A percentile compares a stretch with the other conserved stretches of the same genome.
Evolutionary conservation across 2,113 vertebrate species (phyloP).

Genomic region (Bos javanicus): DNA sequence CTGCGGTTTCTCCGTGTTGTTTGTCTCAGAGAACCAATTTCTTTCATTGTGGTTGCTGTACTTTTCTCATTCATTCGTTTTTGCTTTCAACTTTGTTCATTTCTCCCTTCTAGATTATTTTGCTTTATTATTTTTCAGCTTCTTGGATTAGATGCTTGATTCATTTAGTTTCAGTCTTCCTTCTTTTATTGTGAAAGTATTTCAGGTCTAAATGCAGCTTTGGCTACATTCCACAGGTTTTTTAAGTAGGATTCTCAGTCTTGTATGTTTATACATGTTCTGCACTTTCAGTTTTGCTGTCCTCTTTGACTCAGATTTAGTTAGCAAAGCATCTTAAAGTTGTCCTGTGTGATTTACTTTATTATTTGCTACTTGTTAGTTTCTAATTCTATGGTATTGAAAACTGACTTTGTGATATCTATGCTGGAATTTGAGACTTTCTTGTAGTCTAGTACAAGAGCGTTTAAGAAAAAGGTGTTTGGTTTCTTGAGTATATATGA

Average conservation of each 20-base stretch:
- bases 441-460: not conserved
- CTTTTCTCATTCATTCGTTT: not conserved
- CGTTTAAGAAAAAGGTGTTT: not conserved
- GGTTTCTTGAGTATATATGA: not conserved
- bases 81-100: not conserved
- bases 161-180: not conserved
- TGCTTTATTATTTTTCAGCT: not conserved
- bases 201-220: not conserved
- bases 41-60: not conserved
- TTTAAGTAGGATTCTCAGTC: not conserved
- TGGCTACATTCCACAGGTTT: not conserved
- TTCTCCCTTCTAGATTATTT: not conserved
- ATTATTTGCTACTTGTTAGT: not conserved
- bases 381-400: not conserved
- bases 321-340: not conserved
- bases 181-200: not conserved
- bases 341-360: not conserved
- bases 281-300: not conserved
- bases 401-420: not conserved
- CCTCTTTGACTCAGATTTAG: not conserved
- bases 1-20: accelerated
- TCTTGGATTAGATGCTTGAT: not conserved
- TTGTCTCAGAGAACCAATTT: not conserved
- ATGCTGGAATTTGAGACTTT: not conserved
- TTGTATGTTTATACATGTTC: not conserved